Evolutionary conservation across 2,113 vertebrate species (phyloP), one percentile per base, ranked within the genome.

Genomic region (Eonycteris spelaea): DNA sequence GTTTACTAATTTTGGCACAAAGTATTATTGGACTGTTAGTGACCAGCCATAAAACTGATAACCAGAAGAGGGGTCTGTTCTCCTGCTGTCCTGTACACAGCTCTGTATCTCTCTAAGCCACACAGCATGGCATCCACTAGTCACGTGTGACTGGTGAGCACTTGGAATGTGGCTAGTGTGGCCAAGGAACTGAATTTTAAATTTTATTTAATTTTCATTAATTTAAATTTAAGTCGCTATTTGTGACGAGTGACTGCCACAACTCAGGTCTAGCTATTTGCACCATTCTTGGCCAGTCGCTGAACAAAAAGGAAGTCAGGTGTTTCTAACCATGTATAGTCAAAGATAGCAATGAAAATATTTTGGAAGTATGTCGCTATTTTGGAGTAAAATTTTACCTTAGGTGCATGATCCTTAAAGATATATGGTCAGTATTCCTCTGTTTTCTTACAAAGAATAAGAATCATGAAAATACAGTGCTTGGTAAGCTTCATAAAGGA

Each of bases 361-460:
- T n/a, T 65, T 8, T 59, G 53, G 35, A 90, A 74, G 3, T 51
- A 40, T 53, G 24, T 91, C 55, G 83, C 5, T 15, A 35, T 94
- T 79, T 80, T 61, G 80, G n/a, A 79, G 51, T 71, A 84, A 87
- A 70, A 33, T 74, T 93, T 85, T 96, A 63, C 53, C 43, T 55
- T 45, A 55, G 45, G 28, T 22, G 9, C 5, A 70, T 45, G 18
- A 22, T 92, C 74, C 18, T 79, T 90, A 75, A 78, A 73, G 26
- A 4, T 84, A 70, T 48, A 4, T 43, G 3, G 57, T 38, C 6
- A 6, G 1, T 77, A 43, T 59, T 70, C 33, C 26, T 68, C 12
- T 93, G 6, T 48, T 95, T 77, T 74, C 55, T 53, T 71, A 12
- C 48, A 68, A 90, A 91, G 77, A n/a, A 48, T 9, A 83, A 40